These are phyloP conservation scores for Taxidea taxus DNA, from an alignment of 2,113 vertebrate genomes.

Conservation along the genomic window DNA sequence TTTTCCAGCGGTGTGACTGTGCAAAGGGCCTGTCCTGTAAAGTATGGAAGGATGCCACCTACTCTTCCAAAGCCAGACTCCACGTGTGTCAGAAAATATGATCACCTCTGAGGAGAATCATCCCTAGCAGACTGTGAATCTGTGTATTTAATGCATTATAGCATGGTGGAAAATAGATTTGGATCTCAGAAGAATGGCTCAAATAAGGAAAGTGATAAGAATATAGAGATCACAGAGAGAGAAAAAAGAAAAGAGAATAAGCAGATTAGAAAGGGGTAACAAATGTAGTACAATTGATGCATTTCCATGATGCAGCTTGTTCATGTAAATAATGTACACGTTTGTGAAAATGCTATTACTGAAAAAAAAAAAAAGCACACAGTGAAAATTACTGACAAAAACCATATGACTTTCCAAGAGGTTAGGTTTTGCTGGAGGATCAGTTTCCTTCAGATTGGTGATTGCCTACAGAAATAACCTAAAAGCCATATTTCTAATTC, in stretches of 20 bases:
- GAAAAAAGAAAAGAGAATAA: constrained; percentile 8
- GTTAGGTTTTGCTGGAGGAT: constrained; percentile 38
- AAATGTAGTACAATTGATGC: constrained; percentile 43
- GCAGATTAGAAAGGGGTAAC: constrained; percentile 54
- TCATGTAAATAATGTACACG: constrained; percentile 83
- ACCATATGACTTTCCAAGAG: constrained; percentile 65
- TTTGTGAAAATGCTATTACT: constrained; percentile 68
- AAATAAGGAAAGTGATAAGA: constrained; percentile 54
- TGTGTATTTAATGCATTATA: constrained; percentile 74
- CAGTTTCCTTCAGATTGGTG: background rate
- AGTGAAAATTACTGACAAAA: constrained; percentile 65
- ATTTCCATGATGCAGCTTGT: constrained; percentile 64
- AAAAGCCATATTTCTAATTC: constrained; percentile 60
- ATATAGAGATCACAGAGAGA: constrained; percentile 44
- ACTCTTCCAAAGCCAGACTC: constrained; percentile 96
- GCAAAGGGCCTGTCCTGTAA: constrained; percentile 97
- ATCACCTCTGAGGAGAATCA: constrained; percentile 60
- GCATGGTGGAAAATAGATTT: constrained; percentile 64
- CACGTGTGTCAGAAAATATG: constrained; percentile 97
- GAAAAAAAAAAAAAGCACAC: constrained; percentile 60
- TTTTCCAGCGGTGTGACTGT: constrained; percentile 97
- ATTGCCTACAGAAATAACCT: constrained; percentile 54
- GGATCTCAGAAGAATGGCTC: constrained; percentile 64
- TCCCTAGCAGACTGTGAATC: constrained; percentile 73
- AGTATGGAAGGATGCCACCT: constrained; percentile 98